Evolutionary conservation across 2,113 vertebrate species (phyloP).

Genomic region (Hemiprocne comata): DNA sequence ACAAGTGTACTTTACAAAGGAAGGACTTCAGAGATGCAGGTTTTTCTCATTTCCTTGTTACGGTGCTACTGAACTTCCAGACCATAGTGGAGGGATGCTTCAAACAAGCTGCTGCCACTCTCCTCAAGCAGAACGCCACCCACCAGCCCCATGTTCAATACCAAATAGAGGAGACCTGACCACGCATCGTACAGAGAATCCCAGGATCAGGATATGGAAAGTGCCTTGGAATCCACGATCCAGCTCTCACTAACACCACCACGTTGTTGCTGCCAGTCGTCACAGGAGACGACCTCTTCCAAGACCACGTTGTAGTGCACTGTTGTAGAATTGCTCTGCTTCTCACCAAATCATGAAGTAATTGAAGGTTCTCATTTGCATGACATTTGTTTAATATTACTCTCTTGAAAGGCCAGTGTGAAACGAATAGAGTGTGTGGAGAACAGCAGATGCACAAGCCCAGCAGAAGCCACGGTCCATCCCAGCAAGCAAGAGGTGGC

Average conservation of each 20-base stretch:
- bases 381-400: not conserved
- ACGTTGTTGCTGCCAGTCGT: not conserved
- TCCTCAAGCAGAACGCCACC: not conserved
- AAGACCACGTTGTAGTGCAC: accelerated
- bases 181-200: accelerated
- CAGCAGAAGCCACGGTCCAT: not conserved
- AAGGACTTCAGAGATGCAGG: not conserved
- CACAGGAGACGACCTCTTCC: not conserved
- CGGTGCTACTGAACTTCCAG: not conserved
- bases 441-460: not conserved
- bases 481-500: slow-evolving; percentile 12
- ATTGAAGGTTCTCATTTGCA: not conserved
- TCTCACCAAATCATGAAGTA: not conserved
- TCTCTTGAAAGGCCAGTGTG: not conserved
- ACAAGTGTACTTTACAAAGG: accelerated
- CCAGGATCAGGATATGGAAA: not conserved
- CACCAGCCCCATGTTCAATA: accelerated
- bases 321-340: not conserved
- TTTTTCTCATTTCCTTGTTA: not conserved
- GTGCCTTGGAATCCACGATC: not conserved
- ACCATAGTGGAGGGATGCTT: not conserved
- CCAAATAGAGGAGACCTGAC: not conserved
- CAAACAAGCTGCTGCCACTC: not conserved
- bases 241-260: not conserved
- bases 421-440: accelerated